Evolutionary conservation across 2,888 invertebrate species (phyloP).

Genomic region (Mythimna loreyi): DNA sequence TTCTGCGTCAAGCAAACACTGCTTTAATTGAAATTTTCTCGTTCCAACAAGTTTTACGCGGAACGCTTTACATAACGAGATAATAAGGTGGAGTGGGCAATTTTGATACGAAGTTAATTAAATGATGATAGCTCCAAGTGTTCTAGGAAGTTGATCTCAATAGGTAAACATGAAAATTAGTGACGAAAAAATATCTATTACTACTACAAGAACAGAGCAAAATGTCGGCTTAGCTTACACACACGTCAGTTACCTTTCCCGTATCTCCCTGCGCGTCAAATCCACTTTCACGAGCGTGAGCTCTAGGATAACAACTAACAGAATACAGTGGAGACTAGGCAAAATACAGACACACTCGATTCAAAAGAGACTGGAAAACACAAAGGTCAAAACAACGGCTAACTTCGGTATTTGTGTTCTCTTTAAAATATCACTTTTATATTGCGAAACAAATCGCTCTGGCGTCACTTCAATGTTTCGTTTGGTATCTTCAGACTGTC

Average conservation of each 20-base stretch:
- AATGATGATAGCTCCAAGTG: not conserved
- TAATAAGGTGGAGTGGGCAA: not conserved
- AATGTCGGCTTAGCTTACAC: slow-evolving; percentile 27
- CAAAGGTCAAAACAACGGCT: too few species aligned
- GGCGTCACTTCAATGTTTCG: not conserved
- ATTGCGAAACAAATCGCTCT: not conserved
- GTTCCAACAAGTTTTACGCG: not conserved
- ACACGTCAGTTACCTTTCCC: slow-evolving; percentile 33
- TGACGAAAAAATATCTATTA: not conserved
- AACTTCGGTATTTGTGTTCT: slow-evolving; percentile 6
- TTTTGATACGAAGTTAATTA: not conserved
- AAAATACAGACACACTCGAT: slow-evolving; percentile 7
- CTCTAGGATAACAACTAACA: slow-evolving; percentile 5
- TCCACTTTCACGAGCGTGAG: slow-evolving; percentile 1
- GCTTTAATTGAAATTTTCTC: slow-evolving; percentile 40
- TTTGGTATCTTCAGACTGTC: not conserved
- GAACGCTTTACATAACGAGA: not conserved
- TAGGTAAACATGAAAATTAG: not conserved
- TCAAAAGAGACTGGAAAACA: not conserved
- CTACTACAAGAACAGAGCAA: slow-evolving; percentile 1
- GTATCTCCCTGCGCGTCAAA: slow-evolving; percentile 14
- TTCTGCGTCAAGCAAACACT: slow-evolving; percentile 39
- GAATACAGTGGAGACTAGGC: slow-evolving; percentile 13
- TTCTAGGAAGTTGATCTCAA: not conserved
- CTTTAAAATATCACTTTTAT: slow-evolving; percentile 2